phyloP scores from a whole-genome alignment of 2,888 invertebrate genomes.

The Erebia epiphron region DNA sequence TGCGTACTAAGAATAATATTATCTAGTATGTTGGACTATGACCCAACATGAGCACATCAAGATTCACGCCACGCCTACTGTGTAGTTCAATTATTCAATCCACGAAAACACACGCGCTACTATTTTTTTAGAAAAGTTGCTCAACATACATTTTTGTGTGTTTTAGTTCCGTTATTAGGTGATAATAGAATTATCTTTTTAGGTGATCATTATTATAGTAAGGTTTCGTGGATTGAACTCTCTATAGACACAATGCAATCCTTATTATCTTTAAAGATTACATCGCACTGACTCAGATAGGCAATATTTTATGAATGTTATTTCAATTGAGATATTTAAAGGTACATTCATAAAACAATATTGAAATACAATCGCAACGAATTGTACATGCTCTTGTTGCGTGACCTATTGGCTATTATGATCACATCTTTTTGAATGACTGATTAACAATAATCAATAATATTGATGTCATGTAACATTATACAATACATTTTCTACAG shows the following conservation, averaged over 20 bases:
- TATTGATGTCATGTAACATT: not conserved
- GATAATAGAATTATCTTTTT: too few species aligned
- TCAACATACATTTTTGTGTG: too few species aligned
- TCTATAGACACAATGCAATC: too few species aligned
- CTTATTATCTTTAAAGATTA: too few species aligned
- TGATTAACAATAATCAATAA: not conserved
- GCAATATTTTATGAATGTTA: too few species aligned
- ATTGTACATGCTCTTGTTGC: not conserved
- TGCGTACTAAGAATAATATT: not conserved
- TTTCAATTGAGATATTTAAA: too few species aligned
- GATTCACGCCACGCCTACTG: not conserved
- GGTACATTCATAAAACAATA: not conserved
- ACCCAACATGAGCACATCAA: not conserved
- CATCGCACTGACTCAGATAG: too few species aligned
- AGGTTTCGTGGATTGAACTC: too few species aligned
- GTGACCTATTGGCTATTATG: not conserved
- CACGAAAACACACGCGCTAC: not conserved
- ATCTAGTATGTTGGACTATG: too few species aligned
- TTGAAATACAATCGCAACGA: not conserved
- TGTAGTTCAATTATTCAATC: not conserved
- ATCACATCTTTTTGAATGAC: not conserved
- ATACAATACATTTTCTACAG: not conserved
- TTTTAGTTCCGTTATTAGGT: too few species aligned
- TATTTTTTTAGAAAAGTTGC: not conserved
- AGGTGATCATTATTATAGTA: too few species aligned